Base-by-base conservation (phyloP, 1,140 invertebrate genomes). In the Aphelinus atriplicis region DNA sequence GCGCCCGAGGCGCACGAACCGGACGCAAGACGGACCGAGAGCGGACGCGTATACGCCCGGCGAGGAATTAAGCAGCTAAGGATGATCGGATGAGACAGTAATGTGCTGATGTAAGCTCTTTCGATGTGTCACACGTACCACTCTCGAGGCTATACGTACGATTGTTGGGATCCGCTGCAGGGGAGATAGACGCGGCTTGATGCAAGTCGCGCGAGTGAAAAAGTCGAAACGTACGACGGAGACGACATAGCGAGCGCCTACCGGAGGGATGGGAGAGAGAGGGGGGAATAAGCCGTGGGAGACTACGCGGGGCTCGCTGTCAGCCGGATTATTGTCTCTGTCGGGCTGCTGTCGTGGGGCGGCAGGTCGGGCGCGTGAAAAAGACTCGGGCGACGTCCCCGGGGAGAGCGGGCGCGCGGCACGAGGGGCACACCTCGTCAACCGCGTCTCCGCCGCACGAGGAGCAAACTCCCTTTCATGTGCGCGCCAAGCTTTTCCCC, bases 251-350 rank as follows among this genome's bases (percentile, higher is more conserved):
- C 42, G 42, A 43, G 45, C 42, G 10, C 3, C 3, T 43, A 61
- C 42, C 42, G 42, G 10, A 2, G 4, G 26, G 3, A 48, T 3
- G 50, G 42, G 61, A 63, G 45, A 63, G 61, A 47, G 26, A 66
- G n/a, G 26, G 26, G 4, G 4, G 81, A 84, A 84, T 87, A 87
- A 87, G 84, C 82, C 77, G 77, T 80, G 80, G 81, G 81, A 81
- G 79, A 78, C 42, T 26, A 50, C 55, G 10, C 43, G 66, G 81
- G 82, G 74, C 78, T 80, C 81, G 71, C 84, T 86, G 87, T 88
- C 86, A 87, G 84, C 79, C 78, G 85, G 84, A 87, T 88, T 88
- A 87, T 87, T 88, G 87, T 88, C 87, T 83, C 82, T 80, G 80
- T 26, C 26, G 26, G 80, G 80, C 84, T 87, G 83, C 87, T 87